phyloP scores from a whole-genome alignment of 2,113 vertebrate species.

The Callionymus lyra region DNA sequence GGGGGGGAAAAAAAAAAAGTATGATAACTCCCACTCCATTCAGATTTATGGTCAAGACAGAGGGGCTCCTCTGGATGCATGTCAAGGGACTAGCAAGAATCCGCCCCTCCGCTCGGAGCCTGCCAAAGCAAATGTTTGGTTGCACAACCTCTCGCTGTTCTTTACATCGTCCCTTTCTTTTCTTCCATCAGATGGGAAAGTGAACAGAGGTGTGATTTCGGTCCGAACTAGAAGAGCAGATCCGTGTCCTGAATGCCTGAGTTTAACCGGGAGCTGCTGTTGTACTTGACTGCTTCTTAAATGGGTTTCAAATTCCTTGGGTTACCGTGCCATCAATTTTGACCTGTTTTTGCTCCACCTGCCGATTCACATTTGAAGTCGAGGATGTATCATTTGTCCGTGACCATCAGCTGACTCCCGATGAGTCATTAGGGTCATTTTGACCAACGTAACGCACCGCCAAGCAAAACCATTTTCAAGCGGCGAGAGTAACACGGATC shows the following conservation, averaged over 20 bases:
- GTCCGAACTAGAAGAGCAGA: not conserved
- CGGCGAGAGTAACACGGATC: too few relatives aligned
- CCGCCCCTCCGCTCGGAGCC: conserved; percentile 24
- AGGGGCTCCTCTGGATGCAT: conserved; percentile 52
- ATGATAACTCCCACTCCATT: conserved; percentile 61
- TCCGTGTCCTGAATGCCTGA: not conserved
- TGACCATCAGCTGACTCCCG: too few relatives aligned
- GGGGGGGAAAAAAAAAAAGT: conserved; percentile 22
- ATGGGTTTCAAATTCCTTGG: too few relatives aligned
- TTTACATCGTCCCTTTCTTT: conserved; percentile 33
- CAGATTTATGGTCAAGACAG: conserved; percentile 56
- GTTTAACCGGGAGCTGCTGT: not conserved
- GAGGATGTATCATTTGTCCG: too few relatives aligned
- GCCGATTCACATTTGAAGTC: too few relatives aligned
- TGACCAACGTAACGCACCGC: too few relatives aligned
- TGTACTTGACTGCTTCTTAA: too few relatives aligned
- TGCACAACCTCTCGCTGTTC: conserved; percentile 37
- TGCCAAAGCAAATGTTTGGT: conserved; percentile 64
- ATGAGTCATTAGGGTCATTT: too few relatives aligned
- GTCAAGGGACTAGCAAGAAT: conserved; percentile 46
- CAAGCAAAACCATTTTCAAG: too few relatives aligned
- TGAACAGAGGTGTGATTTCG: conserved; percentile 9
- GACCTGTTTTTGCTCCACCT: too few relatives aligned
- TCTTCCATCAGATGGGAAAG: conserved; percentile 27
- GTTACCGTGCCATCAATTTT: too few relatives aligned